Evolutionary conservation across 2,113 vertebrate genomes (phyloP).

Genomic region (Oophaga pumilio): DNA sequence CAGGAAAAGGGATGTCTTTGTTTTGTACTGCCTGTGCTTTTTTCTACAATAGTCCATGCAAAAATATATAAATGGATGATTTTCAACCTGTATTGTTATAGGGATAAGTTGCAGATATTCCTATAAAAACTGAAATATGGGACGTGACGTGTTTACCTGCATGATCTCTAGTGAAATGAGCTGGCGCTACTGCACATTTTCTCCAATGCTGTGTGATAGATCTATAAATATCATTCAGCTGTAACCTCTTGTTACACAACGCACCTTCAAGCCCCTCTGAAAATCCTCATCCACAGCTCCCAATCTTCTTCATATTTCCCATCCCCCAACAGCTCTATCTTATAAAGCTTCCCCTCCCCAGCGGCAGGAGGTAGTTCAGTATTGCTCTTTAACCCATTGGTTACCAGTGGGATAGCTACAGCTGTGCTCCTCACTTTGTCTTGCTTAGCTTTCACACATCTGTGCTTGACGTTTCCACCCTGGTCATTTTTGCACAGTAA

Average conservation of each 20-base stretch:
- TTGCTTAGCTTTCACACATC: background rate
- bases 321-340: constrained; percentile 36
- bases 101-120: background rate
- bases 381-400: constrained; percentile 35
- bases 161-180: constrained; percentile 12
- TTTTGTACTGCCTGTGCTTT: background rate
- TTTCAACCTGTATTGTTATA: background rate
- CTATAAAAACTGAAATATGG: background rate
- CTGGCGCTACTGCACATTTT: constrained; percentile 19
- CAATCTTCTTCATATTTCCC: background rate
- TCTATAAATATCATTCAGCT: constrained; percentile 45
- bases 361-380: constrained; percentile 12
- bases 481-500: background rate
- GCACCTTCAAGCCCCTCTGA: constrained; percentile 42
- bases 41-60: background rate
- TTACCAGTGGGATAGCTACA: background rate
- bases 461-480: background rate
- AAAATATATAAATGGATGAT: background rate
- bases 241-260: constrained; percentile 51
- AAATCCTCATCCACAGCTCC: constrained; percentile 38
- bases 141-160: constrained; percentile 33
- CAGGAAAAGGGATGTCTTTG: background rate
- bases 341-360: constrained; percentile 15
- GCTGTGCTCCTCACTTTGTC: background rate
- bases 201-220: constrained; percentile 28